Evolutionary conservation across 1,140 invertebrate species (phyloP), one percentile per base, ranked within the genome.

Genomic region (Steinernema khuongi): DNA sequence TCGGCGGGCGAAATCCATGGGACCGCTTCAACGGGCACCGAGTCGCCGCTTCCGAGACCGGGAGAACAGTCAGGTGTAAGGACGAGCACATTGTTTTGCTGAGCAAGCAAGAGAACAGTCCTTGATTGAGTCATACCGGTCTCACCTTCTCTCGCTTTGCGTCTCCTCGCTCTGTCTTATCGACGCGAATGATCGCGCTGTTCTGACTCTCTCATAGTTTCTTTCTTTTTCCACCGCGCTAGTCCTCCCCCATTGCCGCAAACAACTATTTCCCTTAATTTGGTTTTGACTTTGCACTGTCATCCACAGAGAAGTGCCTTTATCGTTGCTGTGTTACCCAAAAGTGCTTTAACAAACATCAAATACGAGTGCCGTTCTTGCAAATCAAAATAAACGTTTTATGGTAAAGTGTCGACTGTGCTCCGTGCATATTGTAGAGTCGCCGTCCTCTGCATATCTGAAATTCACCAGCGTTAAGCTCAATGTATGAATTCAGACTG

Each of bases 1-100:
- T 29, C 79, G 74, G 43, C 74, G 79, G 18, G 73, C 79, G n/a
- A 74, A 70, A 26, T 82, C 81, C n/a, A 76, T 81, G 41, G 79
- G 79, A 18, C 67, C 72, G 28, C 67, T 81, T 19, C 72, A 75
- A 22, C 31, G 77, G 28, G 33, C 41, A 74, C 77, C 30, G 75
- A 79, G 60, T 70, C 71, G 70, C 68, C 77, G 31, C 43, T 70
- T 68, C 30, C 30, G 77, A 31, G 77, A 79, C 22, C 70, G 74
- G 29, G 74, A 75, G 26, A 71, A 75, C 33, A 75, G 74, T 28
- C 74, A 75, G 68, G 68, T 75, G 31, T 72, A 75, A 60, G 36
- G 7, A 7, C 36, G 36, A 11, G 7, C 36, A n/a, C 36, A 11
- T 41, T 72, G n/a, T 73, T 70, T 71, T 31, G 11, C 68, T 32